These are phyloP conservation scores for Dromaius novaehollandiae DNA, from an alignment of 2,113 vertebrate genomes.

Conservation along the genomic window DNA sequence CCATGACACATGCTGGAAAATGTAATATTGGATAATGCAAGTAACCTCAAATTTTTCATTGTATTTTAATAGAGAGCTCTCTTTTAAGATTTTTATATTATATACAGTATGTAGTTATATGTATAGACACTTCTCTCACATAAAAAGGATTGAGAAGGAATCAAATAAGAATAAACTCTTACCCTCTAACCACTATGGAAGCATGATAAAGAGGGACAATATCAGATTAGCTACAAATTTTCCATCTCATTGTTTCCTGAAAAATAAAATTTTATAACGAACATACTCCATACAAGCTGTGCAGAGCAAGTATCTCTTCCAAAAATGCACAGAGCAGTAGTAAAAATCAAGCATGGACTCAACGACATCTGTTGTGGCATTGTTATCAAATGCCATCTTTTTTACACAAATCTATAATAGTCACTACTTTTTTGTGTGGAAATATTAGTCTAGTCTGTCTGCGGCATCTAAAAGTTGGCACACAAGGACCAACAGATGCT, in stretches of 20 bases:
- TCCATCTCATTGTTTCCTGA: conserved; percentile 79
- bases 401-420: conserved; percentile 78
- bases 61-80: conserved; percentile 60
- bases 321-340: conserved; percentile 79
- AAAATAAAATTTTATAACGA: conserved; percentile 82
- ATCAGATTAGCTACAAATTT: conserved; percentile 76
- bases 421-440: conserved; percentile 76
- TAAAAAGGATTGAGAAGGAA: conserved; percentile 56
- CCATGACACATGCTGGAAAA: conserved; percentile 53
- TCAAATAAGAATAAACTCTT: conserved; percentile 67
- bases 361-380: conserved; percentile 81
- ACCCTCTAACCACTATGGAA: conserved; percentile 65
- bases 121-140: conserved; percentile 52
- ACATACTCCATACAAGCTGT: conserved; percentile 79
- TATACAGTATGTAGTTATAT: conserved; percentile 14
- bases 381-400: conserved; percentile 82
- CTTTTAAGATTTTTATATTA: conserved; percentile 51
- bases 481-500: conserved; percentile 79
- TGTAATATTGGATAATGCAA: conserved; percentile 60
- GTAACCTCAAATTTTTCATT: conserved; percentile 58
- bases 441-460: conserved; percentile 84
- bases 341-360: conserved; percentile 80
- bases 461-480: conserved; percentile 77
- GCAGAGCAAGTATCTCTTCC: conserved; percentile 72
- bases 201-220: conserved; percentile 64